phyloP scores from a whole-genome alignment of 2,113 vertebrate genomes.

The Hippocampus guttulatus region DNA sequence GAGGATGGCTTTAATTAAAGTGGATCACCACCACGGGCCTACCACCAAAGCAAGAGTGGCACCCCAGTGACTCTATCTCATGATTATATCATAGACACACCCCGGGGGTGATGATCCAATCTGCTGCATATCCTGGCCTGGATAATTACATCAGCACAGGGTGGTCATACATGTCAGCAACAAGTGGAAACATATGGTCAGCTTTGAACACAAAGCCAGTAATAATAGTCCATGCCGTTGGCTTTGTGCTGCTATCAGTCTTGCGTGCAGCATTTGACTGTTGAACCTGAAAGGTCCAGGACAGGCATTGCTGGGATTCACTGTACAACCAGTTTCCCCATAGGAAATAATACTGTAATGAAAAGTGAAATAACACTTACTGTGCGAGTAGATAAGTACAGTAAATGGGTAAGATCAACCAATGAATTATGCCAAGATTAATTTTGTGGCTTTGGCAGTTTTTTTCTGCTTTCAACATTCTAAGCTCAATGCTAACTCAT shows the following conservation, averaged over 20 bases:
- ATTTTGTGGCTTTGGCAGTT: too few species aligned
- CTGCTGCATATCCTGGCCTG: conserved; percentile 43
- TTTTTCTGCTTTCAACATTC: too few species aligned
- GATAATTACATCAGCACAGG: conserved; percentile 48
- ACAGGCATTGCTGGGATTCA: not conserved
- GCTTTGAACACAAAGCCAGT: conserved; percentile 29
- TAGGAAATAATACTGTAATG: not conserved
- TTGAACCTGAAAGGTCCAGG: not conserved
- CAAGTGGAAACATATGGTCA: conserved; percentile 55
- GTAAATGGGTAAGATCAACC: too few species aligned
- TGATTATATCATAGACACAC: conserved; percentile 44
- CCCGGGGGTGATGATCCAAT: conserved; percentile 27
- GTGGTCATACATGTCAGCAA: conserved; percentile 30
- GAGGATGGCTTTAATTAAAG: not conserved
- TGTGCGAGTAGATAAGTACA: too few species aligned
- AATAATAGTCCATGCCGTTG: not conserved
- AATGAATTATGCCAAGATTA: too few species aligned
- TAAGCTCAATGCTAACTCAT: too few species aligned
- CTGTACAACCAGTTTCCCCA: not conserved
- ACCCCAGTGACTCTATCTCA: conserved; percentile 20
- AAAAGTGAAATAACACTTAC: not conserved
- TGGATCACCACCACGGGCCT: not conserved
- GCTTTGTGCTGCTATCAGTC: conserved; percentile 7
- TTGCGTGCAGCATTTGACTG: conserved; percentile 53
- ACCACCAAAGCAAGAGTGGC: not conserved